Percentiles rank a stretch among this genome's conserved stretches.
Conservation (phyloP, 2,113 vertebrate species). For the Eurypyga helias region DNA sequence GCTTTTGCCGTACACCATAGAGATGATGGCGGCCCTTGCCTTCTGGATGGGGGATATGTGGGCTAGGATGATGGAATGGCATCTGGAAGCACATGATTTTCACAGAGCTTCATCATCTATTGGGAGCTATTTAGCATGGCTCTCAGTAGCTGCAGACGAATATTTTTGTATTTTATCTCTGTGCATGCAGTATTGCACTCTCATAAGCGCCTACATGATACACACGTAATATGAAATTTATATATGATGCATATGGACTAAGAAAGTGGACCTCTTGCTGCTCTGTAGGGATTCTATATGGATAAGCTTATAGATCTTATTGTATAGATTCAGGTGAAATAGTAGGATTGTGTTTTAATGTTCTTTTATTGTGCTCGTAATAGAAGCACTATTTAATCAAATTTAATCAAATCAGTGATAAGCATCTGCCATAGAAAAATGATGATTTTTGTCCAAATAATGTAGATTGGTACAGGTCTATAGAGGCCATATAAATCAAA, state of each 20-base stretch:
- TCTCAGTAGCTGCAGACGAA: background rate
- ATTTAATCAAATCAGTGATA: background rate
- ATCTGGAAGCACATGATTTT: background rate
- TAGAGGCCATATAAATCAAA: background rate
- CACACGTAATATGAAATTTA: background rate
- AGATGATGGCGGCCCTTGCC: background rate
- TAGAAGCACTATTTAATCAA: accelerated
- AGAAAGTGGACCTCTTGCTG: background rate
- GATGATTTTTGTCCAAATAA: background rate
- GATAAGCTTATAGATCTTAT: background rate
- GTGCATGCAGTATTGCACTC: background rate
- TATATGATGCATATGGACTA: background rate
- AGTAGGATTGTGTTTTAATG: background rate
- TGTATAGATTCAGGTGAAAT: background rate
- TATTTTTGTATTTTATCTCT: background rate
- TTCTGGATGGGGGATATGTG: background rate
- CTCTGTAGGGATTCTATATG: background rate
- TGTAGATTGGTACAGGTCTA: background rate
- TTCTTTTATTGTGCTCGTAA: background rate
- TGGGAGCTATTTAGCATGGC: background rate
- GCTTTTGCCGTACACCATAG: background rate
- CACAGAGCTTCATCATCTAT: background rate
- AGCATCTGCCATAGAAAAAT: background rate
- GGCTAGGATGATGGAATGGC: background rate
- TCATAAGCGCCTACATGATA: background rate